phyloP scores from a whole-genome alignment of 2,888 invertebrate genomes.

The Drosophila buzzatii region DNA sequence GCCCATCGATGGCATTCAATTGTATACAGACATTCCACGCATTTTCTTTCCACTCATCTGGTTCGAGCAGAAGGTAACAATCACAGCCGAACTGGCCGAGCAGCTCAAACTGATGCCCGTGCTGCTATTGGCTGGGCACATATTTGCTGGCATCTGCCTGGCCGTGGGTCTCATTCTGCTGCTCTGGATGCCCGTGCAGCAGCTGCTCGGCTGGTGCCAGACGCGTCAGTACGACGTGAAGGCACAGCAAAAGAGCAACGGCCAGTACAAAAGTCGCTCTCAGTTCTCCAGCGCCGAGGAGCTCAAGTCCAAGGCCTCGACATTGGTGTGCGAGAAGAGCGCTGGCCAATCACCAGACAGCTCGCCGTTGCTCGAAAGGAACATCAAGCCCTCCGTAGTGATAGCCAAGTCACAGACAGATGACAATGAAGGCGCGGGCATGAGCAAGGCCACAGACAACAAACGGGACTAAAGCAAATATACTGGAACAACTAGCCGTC shows the following conservation, averaged over 20 bases:
- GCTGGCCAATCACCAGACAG: conserved; percentile 60
- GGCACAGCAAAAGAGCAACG: conserved; percentile 62
- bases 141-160: conserved; percentile 86
- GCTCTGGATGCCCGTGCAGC: conserved; percentile 81
- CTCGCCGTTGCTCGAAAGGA: conserved; percentile 75
- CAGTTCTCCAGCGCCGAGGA: conserved; percentile 64
- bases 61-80: conserved; percentile 90
- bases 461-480: conserved; percentile 43
- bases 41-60: conserved; percentile 92
- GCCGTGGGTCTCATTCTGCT: conserved; percentile 85
- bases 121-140: conserved; percentile 86
- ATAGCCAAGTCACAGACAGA: conserved; percentile 68
- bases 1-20: conserved; percentile 87
- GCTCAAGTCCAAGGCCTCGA: conserved; percentile 64
- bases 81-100: conserved; percentile 87
- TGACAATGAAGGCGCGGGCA: conserved; percentile 63
- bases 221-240: conserved; percentile 64
- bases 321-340: conserved; percentile 55
- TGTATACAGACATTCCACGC: conserved; percentile 89
- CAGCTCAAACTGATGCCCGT: conserved; percentile 86
- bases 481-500: conserved; percentile 52
- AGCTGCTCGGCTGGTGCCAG: conserved; percentile 55
- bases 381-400: conserved; percentile 23
- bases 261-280: conserved; percentile 63
- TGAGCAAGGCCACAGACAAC: conserved; percentile 41